Base-by-base conservation (phyloP, 1,140 invertebrate species). In the Brachionus calyciflorus region DNA sequence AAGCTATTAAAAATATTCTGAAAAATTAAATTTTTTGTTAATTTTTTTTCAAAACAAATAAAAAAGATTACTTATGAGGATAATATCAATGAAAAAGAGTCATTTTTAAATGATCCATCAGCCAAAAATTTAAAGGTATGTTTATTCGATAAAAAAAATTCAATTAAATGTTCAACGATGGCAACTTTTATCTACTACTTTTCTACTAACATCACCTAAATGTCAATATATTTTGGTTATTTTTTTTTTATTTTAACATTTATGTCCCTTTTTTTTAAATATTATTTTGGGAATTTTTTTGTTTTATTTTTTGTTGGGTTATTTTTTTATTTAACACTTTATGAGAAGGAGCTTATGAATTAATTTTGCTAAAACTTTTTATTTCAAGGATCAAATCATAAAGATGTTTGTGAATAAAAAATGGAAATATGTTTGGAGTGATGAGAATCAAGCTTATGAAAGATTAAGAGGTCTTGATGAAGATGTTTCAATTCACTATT, bases 361-460 rank as follows among this genome's bases (percentile, higher is more conserved):
- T 53, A 37, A 55, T n/a, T 37, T 14, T 10, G 17, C 10, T 55
- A n/a, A 30, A 24, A 19, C 30, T 40, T 17, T 4, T 51, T 40
- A 12, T 75, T 53, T n/a, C 30, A 24, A 76, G 65, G 46, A 33
- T 14, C 46, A 51, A 44, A 37, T 5, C n/a, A 49, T 49, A 6
- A 70, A 49, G 12, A 33, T 70, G 37, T 65, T 70, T 70, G 46
- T 70, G 12, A 76, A 76, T 19, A 76, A 76, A 57, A 41, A 33
- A 55, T 57, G 51, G 49, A 55, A 55, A 30, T 76, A 76, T 14
- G 30, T 57, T 7, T 76, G 73, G 73, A 55, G 21, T 30, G 49
- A 76, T 30, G 49, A 55, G 1, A 49, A 19, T 14, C 33, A 76
- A 28, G 19, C 24, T 5, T 76, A 51, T 60, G 69, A 73, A 28